Base-by-base conservation (phyloP, 2,797 vertebrate species). In the Trachops cirrhosus region DNA sequence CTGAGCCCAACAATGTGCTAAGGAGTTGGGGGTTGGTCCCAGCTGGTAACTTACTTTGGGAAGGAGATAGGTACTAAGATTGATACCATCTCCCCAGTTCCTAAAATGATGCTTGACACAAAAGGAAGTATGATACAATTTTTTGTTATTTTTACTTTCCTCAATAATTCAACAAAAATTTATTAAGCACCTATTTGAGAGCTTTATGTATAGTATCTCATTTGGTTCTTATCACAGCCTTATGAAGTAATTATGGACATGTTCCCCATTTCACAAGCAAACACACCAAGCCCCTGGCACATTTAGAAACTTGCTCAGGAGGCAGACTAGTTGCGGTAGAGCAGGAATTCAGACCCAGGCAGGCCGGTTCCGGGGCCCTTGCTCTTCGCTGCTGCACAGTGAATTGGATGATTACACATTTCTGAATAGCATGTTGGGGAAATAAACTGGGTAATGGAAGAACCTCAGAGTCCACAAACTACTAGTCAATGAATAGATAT, bases 301-400 rank as follows among this genome's bases (percentile, higher is more conserved):
- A 32, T 16, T 24, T 6, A 14, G 44, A n/a, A 48, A 14, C 0
- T 12, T 46, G 24, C 24, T 73, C 37, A 34, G 22, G 29, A n/a
- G 5, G 5, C 34, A 34, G 18, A 48, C 1, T 0, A 16, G 18
- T 8, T 41, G 2, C 5, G 0, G 26, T 1, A 21, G 52, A 8
- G 0, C 32, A 9, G 34, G 32, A 62, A 39, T 24, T 26, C 34
- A 18, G 9, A 59, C 29, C 46, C 34, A 52, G 12, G 37, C 44
- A 71, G 68, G 15, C 18, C 14, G 10, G 57, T 0, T 37, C 46
- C 57, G 24, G 57, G 54, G 37, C 1, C 44, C 74, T 59, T 57
- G 41, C 10, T 95, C 64, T 24, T 44, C 0, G 0, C 26, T 18
- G 19, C 37, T 14, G 2, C 9, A 2, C 3, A 14, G 26, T 7